Base-by-base conservation (phyloP, 2,888 invertebrate species). In the Schrankia costaestrigalis region DNA sequence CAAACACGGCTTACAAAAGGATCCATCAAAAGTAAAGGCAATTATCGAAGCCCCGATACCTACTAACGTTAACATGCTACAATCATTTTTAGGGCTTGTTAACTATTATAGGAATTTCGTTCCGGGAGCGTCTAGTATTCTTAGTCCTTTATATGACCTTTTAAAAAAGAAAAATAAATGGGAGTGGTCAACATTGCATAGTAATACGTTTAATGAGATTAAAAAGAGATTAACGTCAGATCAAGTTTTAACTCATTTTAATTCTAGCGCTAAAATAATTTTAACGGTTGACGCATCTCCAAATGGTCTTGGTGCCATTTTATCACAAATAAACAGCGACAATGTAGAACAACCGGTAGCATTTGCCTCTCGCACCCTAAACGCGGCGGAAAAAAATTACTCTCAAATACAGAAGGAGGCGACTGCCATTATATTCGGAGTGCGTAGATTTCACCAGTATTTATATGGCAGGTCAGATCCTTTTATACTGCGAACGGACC, bases 281-380 rank as follows among this genome's bases (percentile, higher is more conserved):
- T 32, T 59, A 8, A 55, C 55, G 0, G 56, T 53, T 0, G 61
- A 57, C 19, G 56, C 56, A 0, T 53, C 56, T 0, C 50, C 19
- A 8, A 19, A 2, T 19, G 59, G 56, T 0, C 9, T 56, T 9
- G 53, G 56, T 0, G 56, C 55, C 0, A 38, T 59, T 3, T 25
- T 8, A 2, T 19, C 19, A 8, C 19, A 19, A 7, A 8, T 19
- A 3, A 9, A 19, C 9, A 3, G 3, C 2, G 19, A 3, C 4
- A 9, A 7, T 4, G 7, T 19, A 3, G 19, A 19, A 19, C 52
- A 7, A 6, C 56, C 56, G 0, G 26, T 59, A 1, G 46, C 53
- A 0, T 58, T 27, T 18, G 59, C 56, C 0, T 63, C 61, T 0
- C 40, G 60, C 0, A 50, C 54, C 0, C 27, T 61, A 0, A 41